Evolutionary conservation across 2,888 invertebrate genomes (phyloP).

Genomic region (Flexamia atlantica): DNA sequence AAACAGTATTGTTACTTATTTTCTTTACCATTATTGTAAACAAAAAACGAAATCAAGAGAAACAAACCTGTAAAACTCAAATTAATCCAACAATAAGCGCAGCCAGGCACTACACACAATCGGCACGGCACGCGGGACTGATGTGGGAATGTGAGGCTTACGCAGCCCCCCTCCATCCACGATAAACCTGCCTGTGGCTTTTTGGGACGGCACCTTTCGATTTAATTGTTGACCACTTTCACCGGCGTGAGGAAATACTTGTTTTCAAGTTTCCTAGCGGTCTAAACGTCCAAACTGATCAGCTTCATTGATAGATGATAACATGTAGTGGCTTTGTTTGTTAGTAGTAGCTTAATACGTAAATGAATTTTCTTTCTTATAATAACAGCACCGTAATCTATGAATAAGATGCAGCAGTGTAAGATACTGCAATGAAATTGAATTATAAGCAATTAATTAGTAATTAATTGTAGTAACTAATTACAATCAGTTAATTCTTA

Average conservation of each 20-base stretch:
- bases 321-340: no score
- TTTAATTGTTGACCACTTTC: conserved; percentile 28
- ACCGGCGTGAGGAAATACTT: neutral
- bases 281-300: no score
- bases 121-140: neutral
- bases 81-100: neutral
- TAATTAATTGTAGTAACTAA: no score
- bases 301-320: no score
- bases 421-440: no score
- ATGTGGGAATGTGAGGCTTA: neutral
- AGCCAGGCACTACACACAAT: neutral
- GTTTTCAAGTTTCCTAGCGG: neutral
- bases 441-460: no score
- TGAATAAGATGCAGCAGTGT: no score
- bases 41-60: neutral
- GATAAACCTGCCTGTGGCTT: neutral
- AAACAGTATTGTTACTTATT: neutral
- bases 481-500: no score
- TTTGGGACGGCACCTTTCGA: neutral
- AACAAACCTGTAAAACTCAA: neutral
- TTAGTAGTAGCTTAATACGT: no score
- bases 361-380: no score
- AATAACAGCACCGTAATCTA: no score
- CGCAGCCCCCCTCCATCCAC: neutral
- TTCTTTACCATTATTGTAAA: neutral